phyloP scores from a whole-genome alignment of 1,140 invertebrate species.

The Solenopsis invicta region DNA sequence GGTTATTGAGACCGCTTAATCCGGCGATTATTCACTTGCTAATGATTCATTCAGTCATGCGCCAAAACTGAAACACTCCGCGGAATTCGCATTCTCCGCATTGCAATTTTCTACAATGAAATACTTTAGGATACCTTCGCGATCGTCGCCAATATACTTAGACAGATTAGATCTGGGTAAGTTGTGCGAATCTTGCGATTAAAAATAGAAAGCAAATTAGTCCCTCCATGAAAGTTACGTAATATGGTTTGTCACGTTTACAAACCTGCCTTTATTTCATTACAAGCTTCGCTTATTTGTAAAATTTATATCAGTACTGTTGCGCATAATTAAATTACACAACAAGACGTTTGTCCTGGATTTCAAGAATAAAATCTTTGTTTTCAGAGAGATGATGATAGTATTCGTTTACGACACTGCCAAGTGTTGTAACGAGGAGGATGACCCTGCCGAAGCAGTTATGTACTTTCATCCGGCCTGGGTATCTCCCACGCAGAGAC shows the following conservation, averaged over 20 bases:
- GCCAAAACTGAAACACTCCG: slow-evolving; percentile 12
- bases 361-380: slow-evolving; percentile 42
- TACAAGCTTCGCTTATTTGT: not conserved
- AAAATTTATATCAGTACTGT: not conserved
- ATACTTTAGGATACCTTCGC: slow-evolving; percentile 23
- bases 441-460: slow-evolving; percentile 94
- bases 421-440: slow-evolving; percentile 92
- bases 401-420: slow-evolving; percentile 95
- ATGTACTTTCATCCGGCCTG: slow-evolving; percentile 96
- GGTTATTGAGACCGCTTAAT: slow-evolving; percentile 54
- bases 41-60: slow-evolving; percentile 57
- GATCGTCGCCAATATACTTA: slow-evolving; percentile 51
- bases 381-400: slow-evolving; percentile 94
- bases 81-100: slow-evolving; percentile 20
- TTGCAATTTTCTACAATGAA: slow-evolving; percentile 70
- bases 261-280: not conserved
- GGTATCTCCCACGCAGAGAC: slow-evolving; percentile 93
- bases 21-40: slow-evolving; percentile 13
- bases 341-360: slow-evolving; percentile 7
- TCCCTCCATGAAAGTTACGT: not conserved
- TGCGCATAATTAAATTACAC: not conserved
- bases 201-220: not conserved
- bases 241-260: not conserved
- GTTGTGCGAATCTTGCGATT: slow-evolving; percentile 14
- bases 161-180: slow-evolving; percentile 62